Evolutionary conservation across 2,888 invertebrate species (phyloP), one percentile per base, ranked within the genome.

Genomic region (Linnaemya tessellans): DNA sequence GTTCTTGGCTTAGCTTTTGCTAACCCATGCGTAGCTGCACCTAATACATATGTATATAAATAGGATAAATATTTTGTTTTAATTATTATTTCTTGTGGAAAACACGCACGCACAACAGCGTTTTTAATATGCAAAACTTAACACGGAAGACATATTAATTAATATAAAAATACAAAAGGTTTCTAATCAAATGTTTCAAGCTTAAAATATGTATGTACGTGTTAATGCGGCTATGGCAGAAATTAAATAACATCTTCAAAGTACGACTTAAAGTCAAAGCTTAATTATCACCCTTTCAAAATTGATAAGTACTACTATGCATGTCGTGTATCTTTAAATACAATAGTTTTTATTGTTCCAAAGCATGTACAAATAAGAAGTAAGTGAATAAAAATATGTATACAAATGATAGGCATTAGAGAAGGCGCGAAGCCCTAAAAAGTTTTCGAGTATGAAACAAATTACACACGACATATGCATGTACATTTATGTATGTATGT

Each of bases 121-220:
- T 20, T 7, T 46, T n/a, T 43, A 15, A 30, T 56, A 30, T 38
- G 9, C 22, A 25, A 51, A 68, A 22, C 41, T 56, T 41, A 70
- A 56, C 70, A 70, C 56, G 70, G 56, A 70, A 70, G 41, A 43
- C n/a, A 56, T 43, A 56, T 70, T 56, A 56, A 56, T 70, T 56
- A 56, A 18, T 51, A 68, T 68, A 38, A 54, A 70, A 25, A 10
- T 49, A 25, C 2, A 8, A 68, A 49, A 68, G 15, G 35, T 18
- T 35, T 49, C 25, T 43, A 51, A 54, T 22, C 15, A 38, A 68
- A 25, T 43, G 11, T 0, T 18, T 10, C 18, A n/a, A 70, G n/a
- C 41, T 18, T 30, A 25, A 15, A 71, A 58, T 18, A 60, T 10
- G 20, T 60, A 30, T 20, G 35, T 60, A 62, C 22, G 35, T 62